Evolutionary conservation across 2,797 vertebrate genomes (phyloP), one percentile per base, ranked within the genome.

Genomic region (Sus cebifrons): DNA sequence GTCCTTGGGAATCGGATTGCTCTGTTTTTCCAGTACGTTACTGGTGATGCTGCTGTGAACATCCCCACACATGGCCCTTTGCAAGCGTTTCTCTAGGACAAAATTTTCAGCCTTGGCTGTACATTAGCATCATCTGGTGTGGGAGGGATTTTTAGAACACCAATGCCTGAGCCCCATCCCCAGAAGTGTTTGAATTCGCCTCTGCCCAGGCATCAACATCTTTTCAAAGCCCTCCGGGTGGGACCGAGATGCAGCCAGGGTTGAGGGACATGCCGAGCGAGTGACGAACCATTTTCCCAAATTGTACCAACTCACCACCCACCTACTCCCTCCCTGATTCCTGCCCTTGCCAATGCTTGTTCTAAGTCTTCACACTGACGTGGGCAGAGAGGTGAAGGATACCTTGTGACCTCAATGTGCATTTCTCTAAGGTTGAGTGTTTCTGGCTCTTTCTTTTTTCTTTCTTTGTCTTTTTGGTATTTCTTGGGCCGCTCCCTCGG

Each of bases 121-220:
- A 68, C 16, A 27, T 65, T 71, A 89, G 21, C 65, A 84, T 78
- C 40, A 71, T n/a, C 60, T 14, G 27, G 78, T 40, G 17, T 20
- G 11, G 60, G 27, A 32, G 10, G 32, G 1, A 11, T 74, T n/a
- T 64, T 44, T 17, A 70, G 67, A 32, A 64, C 12, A 16, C 17
- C 40, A 67, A 4, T 54, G 12, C 60, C 89, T 68, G 62, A 88
- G n/a, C 36, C 62, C 29, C 3, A 0, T 15, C 25, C 64, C 54
- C 52, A 60, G 40, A 77, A 88, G 67, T 67, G 67, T 74, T 82
- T 88, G 70, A 91, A 87, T 67, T 91, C 62, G 40, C 62, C 54
- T 16, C 6, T 62, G n/a, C 6, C 44, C 64, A 71, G 52, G 58
- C 81, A n/a, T n/a, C 11, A 1, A 13, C 49, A 83, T 58, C 77